Base-by-base conservation (phyloP, 1,140 invertebrate genomes). In the Colletes latitarsis region DNA sequence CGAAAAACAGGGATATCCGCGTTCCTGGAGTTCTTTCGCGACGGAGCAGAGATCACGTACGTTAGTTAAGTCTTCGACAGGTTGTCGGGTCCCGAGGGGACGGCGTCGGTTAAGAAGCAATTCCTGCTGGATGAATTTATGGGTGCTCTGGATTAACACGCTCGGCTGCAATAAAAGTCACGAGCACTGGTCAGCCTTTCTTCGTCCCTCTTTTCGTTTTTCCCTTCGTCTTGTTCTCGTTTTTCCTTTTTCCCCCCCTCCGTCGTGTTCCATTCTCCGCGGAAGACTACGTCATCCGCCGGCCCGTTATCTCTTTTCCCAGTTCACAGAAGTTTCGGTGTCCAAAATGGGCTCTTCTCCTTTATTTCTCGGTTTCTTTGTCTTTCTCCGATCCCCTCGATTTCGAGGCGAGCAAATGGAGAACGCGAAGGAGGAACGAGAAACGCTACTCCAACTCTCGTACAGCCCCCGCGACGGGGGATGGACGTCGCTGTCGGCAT, bases 51-150 rank as follows among this genome's bases (percentile, higher is more conserved):
- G 78, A 84, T 86, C 79, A 75, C 76, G 83, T 84, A 68, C 73
- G 71, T 86, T 76, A 68, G 79, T 86, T 86, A 82, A 89, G 81
- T 86, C 80, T 88, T 86, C 72, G 88, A 85, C 75, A 82, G 69
- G 72, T 82, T 80, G 81, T 82, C 57, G 70, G 73, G 70, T 77
- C 82, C 66, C 57, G 69, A 62, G 46, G 75, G 76, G 71, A 79
- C 75, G 70, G 64, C 66, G 81, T 75, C 53, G 84, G 87, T 90
- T 89, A 89, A 90, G 87, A 88, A 88, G 84, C 85, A 90, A 90
- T 90, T 89, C 84, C 83, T 77, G 19, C 39, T 55, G 82, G 87
- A 90, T 90, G 85, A 90, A 90, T 90, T 90, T 90, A 90, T 90
- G 84, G 86, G 46, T 88, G 82, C 67, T 86, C 66, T 71, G 82